A percentile compares a stretch with the other conserved stretches of the same genome.
These are phyloP conservation scores for Lacanobia oleracea DNA, from an alignment of 2,888 invertebrate species.

Conservation along the genomic window DNA sequence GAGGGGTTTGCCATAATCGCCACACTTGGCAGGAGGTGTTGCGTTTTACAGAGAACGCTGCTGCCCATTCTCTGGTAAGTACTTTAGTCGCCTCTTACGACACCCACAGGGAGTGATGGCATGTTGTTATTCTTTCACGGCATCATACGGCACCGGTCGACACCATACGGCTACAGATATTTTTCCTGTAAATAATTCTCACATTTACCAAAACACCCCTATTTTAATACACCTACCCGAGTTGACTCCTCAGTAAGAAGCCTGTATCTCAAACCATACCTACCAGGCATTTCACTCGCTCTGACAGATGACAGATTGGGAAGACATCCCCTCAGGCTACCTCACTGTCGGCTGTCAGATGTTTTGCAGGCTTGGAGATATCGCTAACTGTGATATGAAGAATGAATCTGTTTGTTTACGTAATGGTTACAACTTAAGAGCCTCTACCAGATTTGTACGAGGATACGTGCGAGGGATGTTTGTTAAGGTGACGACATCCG, in stretches of 20 bases:
- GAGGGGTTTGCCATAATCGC: no score
- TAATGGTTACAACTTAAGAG: neutral
- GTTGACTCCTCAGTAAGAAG: neutral
- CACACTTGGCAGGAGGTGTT: no score
- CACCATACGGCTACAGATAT: no score
- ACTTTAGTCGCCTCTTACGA: no score
- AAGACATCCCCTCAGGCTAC: constrained; percentile 57
- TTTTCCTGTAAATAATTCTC: neutral
- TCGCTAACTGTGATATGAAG: constrained; percentile 6
- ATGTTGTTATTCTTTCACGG: no score
- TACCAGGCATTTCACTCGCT: constrained; percentile 43
- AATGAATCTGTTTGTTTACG: constrained; percentile 22
- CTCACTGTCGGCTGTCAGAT: constrained; percentile 50
- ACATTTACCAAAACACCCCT: neutral
- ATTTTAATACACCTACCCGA: neutral
- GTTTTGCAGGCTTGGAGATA: constrained; percentile 44
- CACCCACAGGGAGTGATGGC: no score
- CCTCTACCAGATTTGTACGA: no score
- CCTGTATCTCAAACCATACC: constrained; percentile 9
- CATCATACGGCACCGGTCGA: no score
- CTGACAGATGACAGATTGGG: constrained; percentile 70
- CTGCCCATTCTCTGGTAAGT: no score
- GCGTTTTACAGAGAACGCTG: no score
- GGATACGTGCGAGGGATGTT: no score
- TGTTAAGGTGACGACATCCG: no score